phyloP scores from a whole-genome alignment of 1,140 invertebrate genomes.

The Aculops lycopersici region DNA sequence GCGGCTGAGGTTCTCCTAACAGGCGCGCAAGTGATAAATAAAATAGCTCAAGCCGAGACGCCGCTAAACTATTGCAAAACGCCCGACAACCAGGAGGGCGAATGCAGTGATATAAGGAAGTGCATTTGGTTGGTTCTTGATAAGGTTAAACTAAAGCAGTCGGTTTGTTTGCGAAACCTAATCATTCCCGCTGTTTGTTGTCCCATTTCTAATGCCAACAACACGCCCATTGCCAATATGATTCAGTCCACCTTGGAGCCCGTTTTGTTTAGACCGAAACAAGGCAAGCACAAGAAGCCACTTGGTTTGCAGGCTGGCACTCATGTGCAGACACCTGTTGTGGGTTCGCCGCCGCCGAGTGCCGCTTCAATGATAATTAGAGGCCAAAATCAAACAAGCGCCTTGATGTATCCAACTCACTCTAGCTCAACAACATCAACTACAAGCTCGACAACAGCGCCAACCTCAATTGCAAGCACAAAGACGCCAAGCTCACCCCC shows the following conservation, averaged over 20 bases:
- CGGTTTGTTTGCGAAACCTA: constrained; percentile 58
- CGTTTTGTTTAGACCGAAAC: no score
- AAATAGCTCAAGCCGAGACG: neutral
- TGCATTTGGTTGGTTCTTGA: constrained; percentile 56
- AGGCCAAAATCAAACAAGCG: neutral
- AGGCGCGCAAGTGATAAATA: neutral
- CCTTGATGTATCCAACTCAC: constrained; percentile 3
- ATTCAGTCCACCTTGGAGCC: no score
- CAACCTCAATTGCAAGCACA: constrained; percentile 2
- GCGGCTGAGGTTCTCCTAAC: neutral
- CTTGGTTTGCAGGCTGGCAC: no score
- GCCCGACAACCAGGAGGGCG: constrained; percentile 36
- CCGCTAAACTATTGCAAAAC: constrained; percentile 18
- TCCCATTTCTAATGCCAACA: no score
- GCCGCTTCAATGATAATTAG: neutral
- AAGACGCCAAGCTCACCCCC: neutral
- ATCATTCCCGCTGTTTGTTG: constrained; percentile 71
- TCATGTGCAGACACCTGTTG: no score
- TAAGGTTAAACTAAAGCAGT: constrained; percentile 40
- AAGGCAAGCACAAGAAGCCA: no score
- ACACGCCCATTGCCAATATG: no score
- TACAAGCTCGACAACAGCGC: constrained; percentile 1
- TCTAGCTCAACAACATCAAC: constrained; percentile 4
- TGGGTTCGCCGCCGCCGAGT: neutral
- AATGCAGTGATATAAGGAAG: constrained; percentile 51